Evolutionary conservation across 2,113 vertebrate genomes (phyloP).

Genomic region (Cyanocitta stelleri): DNA sequence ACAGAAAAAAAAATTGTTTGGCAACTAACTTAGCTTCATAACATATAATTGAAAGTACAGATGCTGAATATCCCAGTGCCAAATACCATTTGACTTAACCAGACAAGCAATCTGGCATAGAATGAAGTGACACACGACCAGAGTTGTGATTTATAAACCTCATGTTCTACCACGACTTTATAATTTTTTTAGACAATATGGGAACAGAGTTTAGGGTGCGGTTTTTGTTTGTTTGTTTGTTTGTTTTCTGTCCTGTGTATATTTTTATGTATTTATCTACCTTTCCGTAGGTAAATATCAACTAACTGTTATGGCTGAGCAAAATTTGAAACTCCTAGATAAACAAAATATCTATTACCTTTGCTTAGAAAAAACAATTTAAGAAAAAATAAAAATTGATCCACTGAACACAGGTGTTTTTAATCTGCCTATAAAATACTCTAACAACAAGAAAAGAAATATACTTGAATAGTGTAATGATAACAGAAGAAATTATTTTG

Average conservation of each 20-base stretch:
- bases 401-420: background rate
- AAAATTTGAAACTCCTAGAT: background rate
- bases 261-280: background rate
- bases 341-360: background rate
- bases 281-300: background rate
- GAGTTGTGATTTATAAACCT: background rate
- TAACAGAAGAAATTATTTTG: background rate
- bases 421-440: background rate
- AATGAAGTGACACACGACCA: background rate
- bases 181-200: background rate
- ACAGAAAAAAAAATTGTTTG: background rate
- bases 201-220: background rate
- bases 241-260: background rate
- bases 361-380: background rate
- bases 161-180: rapidly evolving
- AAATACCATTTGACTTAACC: background rate
- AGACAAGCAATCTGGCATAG: background rate
- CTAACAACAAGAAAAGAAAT: background rate
- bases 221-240: background rate
- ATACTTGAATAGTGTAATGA: background rate
- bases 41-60: background rate
- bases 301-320: background rate
- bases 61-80: background rate
- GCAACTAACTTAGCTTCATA: background rate
- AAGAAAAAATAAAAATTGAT: background rate